Conservation (phyloP, 1,140 invertebrate species). For the Drosophila pseudoananassae region DNA sequence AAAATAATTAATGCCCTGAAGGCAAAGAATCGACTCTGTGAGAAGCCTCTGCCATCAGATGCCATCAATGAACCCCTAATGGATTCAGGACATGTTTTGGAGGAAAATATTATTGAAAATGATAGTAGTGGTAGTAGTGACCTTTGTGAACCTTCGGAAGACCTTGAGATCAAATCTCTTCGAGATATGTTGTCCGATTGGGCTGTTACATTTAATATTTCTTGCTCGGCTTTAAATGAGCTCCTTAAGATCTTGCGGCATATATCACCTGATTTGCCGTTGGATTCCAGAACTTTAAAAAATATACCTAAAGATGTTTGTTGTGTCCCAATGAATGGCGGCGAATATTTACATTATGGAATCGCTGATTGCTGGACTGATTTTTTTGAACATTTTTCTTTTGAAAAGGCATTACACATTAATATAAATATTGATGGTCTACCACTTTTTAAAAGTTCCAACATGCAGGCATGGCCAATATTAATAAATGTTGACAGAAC, state of each 20-base stretch:
- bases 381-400: slow-evolving; percentile 12
- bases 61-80: no score
- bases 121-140: no score
- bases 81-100: no score
- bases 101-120: no score
- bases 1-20: slow-evolving; percentile 11
- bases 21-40: no score
- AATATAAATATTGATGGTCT: slow-evolving; percentile 30
- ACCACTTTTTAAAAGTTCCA: no score
- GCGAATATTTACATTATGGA: slow-evolving; percentile 16
- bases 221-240: slow-evolving; percentile 16
- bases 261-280: slow-evolving; percentile 7
- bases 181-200: not conserved
- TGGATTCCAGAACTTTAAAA: slow-evolving; percentile 13
- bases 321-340: slow-evolving; percentile 8
- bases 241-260: slow-evolving; percentile 8
- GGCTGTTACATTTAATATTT: slow-evolving; percentile 10
- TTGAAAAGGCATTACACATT: slow-evolving; percentile 1
- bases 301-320: slow-evolving; percentile 6
- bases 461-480: slow-evolving; percentile 10
- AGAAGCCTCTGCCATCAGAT: no score
- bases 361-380: slow-evolving; percentile 6
- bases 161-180: slow-evolving; percentile 1
- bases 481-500: slow-evolving; percentile 16
- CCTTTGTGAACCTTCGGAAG: no score